Base-by-base conservation (phyloP, 2,888 invertebrate genomes). In the Lasioglossum villosulum region DNA sequence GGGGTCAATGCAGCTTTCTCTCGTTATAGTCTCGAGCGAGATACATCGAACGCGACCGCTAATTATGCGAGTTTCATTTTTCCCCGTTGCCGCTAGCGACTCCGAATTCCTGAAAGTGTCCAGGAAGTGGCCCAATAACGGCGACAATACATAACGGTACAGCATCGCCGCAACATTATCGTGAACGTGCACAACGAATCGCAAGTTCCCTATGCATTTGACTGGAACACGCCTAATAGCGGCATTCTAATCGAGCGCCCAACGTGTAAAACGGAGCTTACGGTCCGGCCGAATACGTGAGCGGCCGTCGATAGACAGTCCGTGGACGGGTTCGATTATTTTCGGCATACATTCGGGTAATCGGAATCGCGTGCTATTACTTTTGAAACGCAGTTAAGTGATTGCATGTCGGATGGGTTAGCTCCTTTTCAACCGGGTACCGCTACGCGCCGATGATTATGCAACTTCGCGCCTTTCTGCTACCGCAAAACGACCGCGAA, bases 391-490 rank as follows among this genome's bases (percentile, higher is more conserved):
- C 83, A 80, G 83, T 88, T 83, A 82, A 83, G 88, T 78, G 86
- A 82, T 88, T 83, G 78, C 80, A 79, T 80, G 78, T 68, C 75
- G 83, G 83, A 82, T 79, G 79, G 81, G 80, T 45, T 82, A 79
- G 82, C 82, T 75, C 73, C 39, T 39, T 73, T 39, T 23, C 68
- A 52, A 59, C 63, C 14, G 30, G 75, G 85, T 89, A 89, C 89
- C 89, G 90, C 89, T 89, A 89, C 34, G 34, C 85, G 75, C 48
- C 74, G 84, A 83, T 83, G 88, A 90, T 90, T 90, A 87, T 88
- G 90, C 90, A 90, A 90, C 86, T 89, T 88, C 76, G 82, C 78
- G 81, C 83, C 78, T 76, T 75, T 78, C 80, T 76, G 82, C 79
- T 75, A 74, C 66, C 37, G 77, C 71, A 19, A 75, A 78, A 72